A percentile compares a stretch with the other conserved stretches of the same genome.
phyloP scores from a whole-genome alignment of 2,888 invertebrate genomes.

The Anaspis maculata region DNA sequence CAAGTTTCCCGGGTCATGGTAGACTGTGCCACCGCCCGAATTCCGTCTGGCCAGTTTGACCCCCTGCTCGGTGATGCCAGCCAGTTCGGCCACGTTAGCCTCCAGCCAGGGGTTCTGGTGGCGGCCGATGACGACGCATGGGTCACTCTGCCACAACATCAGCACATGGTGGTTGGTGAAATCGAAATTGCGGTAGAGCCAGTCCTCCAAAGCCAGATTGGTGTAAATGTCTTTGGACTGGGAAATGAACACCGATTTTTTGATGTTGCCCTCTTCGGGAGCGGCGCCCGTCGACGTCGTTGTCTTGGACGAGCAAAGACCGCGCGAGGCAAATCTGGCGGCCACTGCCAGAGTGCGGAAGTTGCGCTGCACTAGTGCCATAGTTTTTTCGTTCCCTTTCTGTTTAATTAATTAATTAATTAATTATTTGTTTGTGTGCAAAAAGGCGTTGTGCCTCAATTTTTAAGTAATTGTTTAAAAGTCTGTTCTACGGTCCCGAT shows the following conservation, averaged over 20 bases:
- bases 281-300: conserved; percentile 6
- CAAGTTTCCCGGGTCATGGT: conserved; percentile 89
- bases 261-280: conserved; percentile 43
- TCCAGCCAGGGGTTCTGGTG: conserved; percentile 97
- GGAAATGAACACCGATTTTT: conserved; percentile 85
- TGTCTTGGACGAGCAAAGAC: conserved; percentile 18
- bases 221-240: conserved; percentile 84
- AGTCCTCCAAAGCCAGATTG: conserved; percentile 93
- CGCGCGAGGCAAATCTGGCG: conserved; percentile 20
- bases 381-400: conserved; percentile 24
- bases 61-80: conserved; percentile 46
- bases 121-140: conserved; percentile 91
- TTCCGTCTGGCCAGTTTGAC: conserved; percentile 79
- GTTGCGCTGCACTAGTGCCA: conserved; percentile 33
- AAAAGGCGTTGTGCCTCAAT: too few species aligned
- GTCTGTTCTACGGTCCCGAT: too few species aligned
- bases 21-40: conserved; percentile 95
- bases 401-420: too few species aligned
- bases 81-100: conserved; percentile 64
- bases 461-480: too few species aligned
- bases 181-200: conserved; percentile 85
- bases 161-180: conserved; percentile 76
- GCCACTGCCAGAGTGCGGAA: conserved; percentile 21
- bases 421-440: too few species aligned
- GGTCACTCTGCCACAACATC: conserved; percentile 87